Evolutionary conservation across 2,797 vertebrate genomes (phyloP), one percentile per base, ranked within the genome.

Genomic region (Pseudochirops corinnae): DNA sequence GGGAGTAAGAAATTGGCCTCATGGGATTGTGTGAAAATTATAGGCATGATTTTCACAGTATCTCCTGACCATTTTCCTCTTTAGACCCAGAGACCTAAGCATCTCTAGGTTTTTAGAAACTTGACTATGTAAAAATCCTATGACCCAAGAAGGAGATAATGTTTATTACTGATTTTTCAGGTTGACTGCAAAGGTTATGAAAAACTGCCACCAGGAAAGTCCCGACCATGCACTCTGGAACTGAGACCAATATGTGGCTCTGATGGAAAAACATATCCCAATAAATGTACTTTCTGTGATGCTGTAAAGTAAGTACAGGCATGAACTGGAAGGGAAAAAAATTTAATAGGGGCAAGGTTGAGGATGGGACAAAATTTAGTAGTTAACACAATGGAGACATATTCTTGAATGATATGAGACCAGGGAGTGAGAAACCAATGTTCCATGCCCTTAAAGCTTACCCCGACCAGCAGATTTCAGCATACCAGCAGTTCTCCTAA

Each of bases 261-360:
- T 26, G 62, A 97, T 90, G 93, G 93, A 3, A 52, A 91, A 90
- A 96, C 93, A 62, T 97, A 97, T 26, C 0, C 0, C 28, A 97
- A 96, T 67, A 91, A 96, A 90, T 97, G 97, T 53, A 1, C 16
- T 33, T 96, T 98, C 50, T 97, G 96, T 82, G 11, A 3, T 29
- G 21, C 94, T 96, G 92, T 96, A 90, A 31, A 33, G 95, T 97
- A 94, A 97, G 94, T 96, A 92, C 46, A 94, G 31, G 60, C 92
- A 90, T 87, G 24, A 87, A 87, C 11, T 87, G 9, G 3, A 87
- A 87, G 24, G 24, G 39, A 87, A 87, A 39, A 46, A 87, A 9
- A 87, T 0, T 87, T 46, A 87, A 26, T 24, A 50, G 9, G 74
- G 9, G 2, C 39, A 24, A 39, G 39, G 10, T 46, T 50, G 21